These are phyloP conservation scores for Melinopterus prodromus DNA, from an alignment of 2,888 invertebrate species.

Conservation along the genomic window DNA sequence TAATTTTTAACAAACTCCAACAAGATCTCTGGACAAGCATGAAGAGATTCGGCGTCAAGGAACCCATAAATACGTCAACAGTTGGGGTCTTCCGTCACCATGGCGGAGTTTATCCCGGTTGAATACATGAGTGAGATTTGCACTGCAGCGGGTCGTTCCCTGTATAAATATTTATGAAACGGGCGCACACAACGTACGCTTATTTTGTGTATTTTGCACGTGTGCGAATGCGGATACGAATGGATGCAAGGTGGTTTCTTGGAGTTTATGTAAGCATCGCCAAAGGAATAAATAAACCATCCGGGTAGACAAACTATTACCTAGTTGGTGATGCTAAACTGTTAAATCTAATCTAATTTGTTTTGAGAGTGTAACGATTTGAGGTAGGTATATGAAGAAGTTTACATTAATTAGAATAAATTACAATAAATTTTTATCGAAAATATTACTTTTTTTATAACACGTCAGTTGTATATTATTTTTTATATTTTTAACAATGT, in stretches of 20 bases:
- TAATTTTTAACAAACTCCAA: too few species aligned
- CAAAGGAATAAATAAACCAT: not conserved
- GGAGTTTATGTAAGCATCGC: not conserved
- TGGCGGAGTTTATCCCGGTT: not conserved
- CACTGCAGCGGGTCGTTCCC: not conserved
- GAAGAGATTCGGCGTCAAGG: not conserved
- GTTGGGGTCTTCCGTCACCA: not conserved
- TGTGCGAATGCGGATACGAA: not conserved
- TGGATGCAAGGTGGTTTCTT: not conserved
- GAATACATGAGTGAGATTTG: slow-evolving; percentile 4
- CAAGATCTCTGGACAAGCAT: too few species aligned
- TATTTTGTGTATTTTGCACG: not conserved
- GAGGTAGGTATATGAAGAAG: too few species aligned
- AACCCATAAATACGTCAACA: slow-evolving; percentile 4
- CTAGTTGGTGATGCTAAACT: too few species aligned
- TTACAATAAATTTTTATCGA: too few species aligned
- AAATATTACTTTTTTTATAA: too few species aligned
- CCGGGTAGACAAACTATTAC: too few species aligned
- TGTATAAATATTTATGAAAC: not conserved
- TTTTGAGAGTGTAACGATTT: too few species aligned
- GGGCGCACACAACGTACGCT: not conserved
- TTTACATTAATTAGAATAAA: too few species aligned
- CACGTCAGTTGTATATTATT: too few species aligned
- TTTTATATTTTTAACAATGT: too few species aligned
- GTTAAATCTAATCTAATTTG: too few species aligned